Conservation (phyloP, 2,888 invertebrate species). For the Seira ritae region DNA sequence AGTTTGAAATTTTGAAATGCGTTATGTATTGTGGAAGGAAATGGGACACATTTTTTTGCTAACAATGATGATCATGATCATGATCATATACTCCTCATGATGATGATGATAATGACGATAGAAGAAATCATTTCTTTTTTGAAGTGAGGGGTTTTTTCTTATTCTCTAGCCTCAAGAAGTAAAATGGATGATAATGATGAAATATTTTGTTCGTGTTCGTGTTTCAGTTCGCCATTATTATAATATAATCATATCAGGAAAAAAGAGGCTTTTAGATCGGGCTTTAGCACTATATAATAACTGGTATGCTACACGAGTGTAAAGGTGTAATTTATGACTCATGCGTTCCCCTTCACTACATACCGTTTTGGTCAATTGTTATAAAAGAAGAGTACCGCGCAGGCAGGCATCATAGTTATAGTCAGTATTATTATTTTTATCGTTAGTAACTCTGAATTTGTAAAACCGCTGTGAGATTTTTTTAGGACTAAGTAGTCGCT, state of each 20-base stretch:
- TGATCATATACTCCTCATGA: not conserved
- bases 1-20: not conserved
- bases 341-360: conserved; percentile 41
- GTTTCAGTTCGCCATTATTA: conserved; percentile 45
- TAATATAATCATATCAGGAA: conserved; percentile 51
- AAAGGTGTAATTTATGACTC: conserved; percentile 62
- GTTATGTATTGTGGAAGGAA: conserved; percentile 4
- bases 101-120: not conserved
- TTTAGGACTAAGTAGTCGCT: too few relatives aligned
- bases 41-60: not conserved
- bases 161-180: conserved; percentile 19
- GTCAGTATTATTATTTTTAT: too few relatives aligned
- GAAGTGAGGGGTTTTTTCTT: not conserved
- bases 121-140: not conserved
- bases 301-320: not conserved
- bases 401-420: too few relatives aligned
- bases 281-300: conserved; percentile 46
- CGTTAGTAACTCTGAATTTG: too few relatives aligned
- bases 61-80: conserved; percentile 4
- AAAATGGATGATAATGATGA: conserved; percentile 51
- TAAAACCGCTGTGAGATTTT: too few relatives aligned
- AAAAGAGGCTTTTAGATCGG: not conserved
- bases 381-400: too few relatives aligned
- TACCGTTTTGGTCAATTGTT: not conserved
- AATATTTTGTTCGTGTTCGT: conserved; percentile 65